A percentile compares a stretch with the other conserved stretches of the same genome.
phyloP scores from a whole-genome alignment of 2,888 invertebrate genomes.

The Beris morrisii region DNA sequence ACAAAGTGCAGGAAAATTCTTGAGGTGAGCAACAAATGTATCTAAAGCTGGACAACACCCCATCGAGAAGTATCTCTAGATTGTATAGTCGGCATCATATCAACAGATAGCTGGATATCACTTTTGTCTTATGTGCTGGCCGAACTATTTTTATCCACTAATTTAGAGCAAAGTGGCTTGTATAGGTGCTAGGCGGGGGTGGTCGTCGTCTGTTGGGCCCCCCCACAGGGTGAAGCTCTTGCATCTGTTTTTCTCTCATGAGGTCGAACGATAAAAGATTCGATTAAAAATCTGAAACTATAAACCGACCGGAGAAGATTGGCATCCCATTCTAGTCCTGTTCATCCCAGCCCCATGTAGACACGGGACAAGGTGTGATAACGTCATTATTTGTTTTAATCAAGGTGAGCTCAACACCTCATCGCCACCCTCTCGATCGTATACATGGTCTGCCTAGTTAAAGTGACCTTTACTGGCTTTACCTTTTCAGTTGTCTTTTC shows the following conservation, averaged over 20 bases:
- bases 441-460: too few relatives aligned
- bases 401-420: too few relatives aligned
- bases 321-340: background rate
- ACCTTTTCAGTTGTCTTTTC: too few relatives aligned
- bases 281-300: too few relatives aligned
- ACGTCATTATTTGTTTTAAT: too few relatives aligned
- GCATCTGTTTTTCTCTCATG: too few relatives aligned
- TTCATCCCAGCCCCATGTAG: too few relatives aligned
- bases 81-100: background rate
- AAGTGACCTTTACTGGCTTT: too few relatives aligned
- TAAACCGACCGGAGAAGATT: too few relatives aligned
- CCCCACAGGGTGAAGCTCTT: background rate
- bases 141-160: slow-evolving; percentile 31
- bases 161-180: slow-evolving; percentile 28
- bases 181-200: background rate
- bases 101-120: slow-evolving; percentile 3
- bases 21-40: slow-evolving; percentile 1
- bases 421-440: too few relatives aligned
- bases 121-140: slow-evolving; percentile 18
- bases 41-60: background rate
- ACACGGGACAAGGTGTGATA: background rate
- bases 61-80: background rate
- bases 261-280: too few relatives aligned
- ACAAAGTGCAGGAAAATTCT: slow-evolving; percentile 1
- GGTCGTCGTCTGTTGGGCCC: background rate